Evolutionary conservation across 2,797 vertebrate genomes (phyloP).

Genomic region (Enoplosus armatus): DNA sequence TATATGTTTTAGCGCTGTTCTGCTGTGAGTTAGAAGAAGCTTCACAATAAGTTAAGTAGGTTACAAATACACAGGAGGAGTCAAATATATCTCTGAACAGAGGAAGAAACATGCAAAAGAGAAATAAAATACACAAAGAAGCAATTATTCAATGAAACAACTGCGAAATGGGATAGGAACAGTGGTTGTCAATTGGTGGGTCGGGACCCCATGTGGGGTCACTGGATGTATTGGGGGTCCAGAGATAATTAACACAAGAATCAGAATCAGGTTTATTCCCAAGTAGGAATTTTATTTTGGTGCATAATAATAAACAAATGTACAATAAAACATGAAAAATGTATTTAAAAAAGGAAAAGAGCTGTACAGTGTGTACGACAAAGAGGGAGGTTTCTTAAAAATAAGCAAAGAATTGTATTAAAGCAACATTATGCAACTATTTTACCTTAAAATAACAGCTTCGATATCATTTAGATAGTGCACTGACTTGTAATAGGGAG

Average conservation of each 20-base stretch:
- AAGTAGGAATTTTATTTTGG: not conserved
- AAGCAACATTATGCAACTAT: too few species aligned
- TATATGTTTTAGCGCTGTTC: not conserved
- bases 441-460: too few species aligned
- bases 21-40: not conserved
- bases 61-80: constrained; percentile 46
- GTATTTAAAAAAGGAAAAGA: not conserved
- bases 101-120: constrained; percentile 1
- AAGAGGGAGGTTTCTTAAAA: not conserved
- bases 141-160: not conserved
- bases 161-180: too few species aligned
- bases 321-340: too few species aligned
- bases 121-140: not conserved
- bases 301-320: not conserved
- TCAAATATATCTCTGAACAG: constrained; percentile 6
- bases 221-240: not conserved
- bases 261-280: not conserved
- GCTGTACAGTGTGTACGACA: not conserved
- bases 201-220: not conserved
- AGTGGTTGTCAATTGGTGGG: not conserved
- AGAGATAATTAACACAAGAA: not conserved
- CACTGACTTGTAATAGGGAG: too few species aligned
- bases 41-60: constrained; percentile 35
- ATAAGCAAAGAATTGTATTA: too few species aligned
- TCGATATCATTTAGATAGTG: too few species aligned